These are phyloP conservation scores for Lutraria rhynchaena DNA, from an alignment of 1,140 invertebrate genomes.

Conservation along the genomic window DNA sequence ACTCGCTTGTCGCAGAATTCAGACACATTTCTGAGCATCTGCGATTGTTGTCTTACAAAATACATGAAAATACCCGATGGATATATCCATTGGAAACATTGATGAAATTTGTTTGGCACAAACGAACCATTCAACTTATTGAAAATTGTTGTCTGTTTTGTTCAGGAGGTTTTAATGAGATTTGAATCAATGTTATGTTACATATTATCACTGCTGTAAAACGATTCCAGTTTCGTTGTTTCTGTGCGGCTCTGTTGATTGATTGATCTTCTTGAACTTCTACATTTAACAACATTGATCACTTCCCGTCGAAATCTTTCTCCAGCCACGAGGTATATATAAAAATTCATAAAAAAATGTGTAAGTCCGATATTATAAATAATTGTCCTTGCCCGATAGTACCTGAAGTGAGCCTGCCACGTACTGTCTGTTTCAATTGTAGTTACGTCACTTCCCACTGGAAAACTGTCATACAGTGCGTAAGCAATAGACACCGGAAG, in stretches of 20 bases:
- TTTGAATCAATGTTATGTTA: no score
- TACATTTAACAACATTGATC: slow-evolving; percentile 30
- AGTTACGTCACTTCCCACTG: slow-evolving; percentile 10
- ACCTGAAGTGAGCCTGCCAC: slow-evolving; percentile 69
- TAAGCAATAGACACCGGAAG: slow-evolving; percentile 71
- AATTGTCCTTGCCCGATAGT: slow-evolving; percentile 59
- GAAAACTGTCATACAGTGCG: slow-evolving; percentile 63
- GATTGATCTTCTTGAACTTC: not conserved
- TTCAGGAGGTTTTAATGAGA: no score
- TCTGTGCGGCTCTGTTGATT: slow-evolving; percentile 21
- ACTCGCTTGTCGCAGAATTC: no score
- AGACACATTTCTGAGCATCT: no score
- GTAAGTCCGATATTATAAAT: slow-evolving; percentile 70
- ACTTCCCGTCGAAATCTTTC: slow-evolving; percentile 65
- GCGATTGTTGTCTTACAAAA: no score
- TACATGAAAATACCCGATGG: no score
- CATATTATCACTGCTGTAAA: slow-evolving; percentile 52
- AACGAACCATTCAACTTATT: no score
- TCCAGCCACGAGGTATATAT: slow-evolving; percentile 71
- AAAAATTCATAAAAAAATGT: slow-evolving; percentile 74
- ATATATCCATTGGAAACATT: no score
- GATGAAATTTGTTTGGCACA: no score
- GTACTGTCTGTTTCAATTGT: slow-evolving; percentile 38
- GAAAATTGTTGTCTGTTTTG: no score
- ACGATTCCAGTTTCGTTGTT: slow-evolving; percentile 58